These are phyloP conservation scores for Pristionchus fissidentatus DNA, from an alignment of 2,888 invertebrate genomes.

Conservation along the genomic window DNA sequence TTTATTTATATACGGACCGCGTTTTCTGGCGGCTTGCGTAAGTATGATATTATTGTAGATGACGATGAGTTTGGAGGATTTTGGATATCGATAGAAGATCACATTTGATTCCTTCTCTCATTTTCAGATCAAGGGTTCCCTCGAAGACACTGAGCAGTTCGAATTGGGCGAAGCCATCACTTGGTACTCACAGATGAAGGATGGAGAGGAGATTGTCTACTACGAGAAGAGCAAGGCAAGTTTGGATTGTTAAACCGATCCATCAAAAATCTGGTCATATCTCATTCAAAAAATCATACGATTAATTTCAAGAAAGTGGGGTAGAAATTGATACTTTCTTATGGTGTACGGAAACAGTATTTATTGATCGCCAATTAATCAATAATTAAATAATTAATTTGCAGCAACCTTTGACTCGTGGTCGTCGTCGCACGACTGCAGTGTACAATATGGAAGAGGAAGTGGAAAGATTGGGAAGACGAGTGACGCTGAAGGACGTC, in stretches of 20 bases:
- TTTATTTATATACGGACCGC: neutral
- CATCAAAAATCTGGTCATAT: too few relatives aligned
- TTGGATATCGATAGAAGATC: neutral
- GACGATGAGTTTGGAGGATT: neutral
- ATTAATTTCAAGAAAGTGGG: too few relatives aligned
- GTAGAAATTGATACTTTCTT: neutral
- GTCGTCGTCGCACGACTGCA: neutral
- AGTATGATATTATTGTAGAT: neutral
- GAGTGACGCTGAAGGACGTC: constrained; percentile 14
- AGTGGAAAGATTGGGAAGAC: neutral
- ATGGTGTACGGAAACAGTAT: neutral
- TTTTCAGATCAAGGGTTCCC: neutral
- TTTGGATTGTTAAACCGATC: too few relatives aligned
- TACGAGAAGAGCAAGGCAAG: constrained; percentile 45
- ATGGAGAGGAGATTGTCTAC: constrained; percentile 46
- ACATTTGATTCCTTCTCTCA: too few relatives aligned
- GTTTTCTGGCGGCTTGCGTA: neutral
- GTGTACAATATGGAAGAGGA: constrained; percentile 35
- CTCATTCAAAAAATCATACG: too few relatives aligned
- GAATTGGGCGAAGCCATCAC: constrained; percentile 5
- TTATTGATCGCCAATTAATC: neutral
- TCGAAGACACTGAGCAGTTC: constrained; percentile 43
- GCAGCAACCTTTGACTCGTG: constrained; percentile 6
- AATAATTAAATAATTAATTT: neutral
- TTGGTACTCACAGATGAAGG: constrained; percentile 31